Percentiles rank a stretch among this genome's conserved stretches.
These are phyloP conservation scores for Coenonympha glycerion DNA, from an alignment of 2,888 invertebrate genomes.

Conservation along the genomic window DNA sequence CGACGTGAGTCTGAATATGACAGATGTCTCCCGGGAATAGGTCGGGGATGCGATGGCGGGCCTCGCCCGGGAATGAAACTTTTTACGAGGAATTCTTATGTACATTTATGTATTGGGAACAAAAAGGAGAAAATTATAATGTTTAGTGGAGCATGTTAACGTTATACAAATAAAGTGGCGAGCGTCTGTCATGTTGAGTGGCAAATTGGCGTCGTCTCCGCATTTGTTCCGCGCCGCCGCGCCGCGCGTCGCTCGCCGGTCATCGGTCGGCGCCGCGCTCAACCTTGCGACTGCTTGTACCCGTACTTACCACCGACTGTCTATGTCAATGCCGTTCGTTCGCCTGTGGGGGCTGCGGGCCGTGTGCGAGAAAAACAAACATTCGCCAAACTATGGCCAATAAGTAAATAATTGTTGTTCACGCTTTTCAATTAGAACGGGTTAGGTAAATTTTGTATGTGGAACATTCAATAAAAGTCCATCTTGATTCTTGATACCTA, in stretches of 20 bases:
- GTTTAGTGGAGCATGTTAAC: slow-evolving; percentile 51
- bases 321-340: slow-evolving; percentile 53
- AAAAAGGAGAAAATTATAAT: slow-evolving; percentile 37
- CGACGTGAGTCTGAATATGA: slow-evolving; percentile 47
- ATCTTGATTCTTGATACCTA: no score
- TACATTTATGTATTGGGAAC: slow-evolving; percentile 37
- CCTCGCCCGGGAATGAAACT: slow-evolving; percentile 21
- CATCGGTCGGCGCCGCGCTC: slow-evolving; percentile 42
- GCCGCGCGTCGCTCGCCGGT: slow-evolving; percentile 30
- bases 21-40: slow-evolving; percentile 46
- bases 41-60: slow-evolving; percentile 32
- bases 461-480: no score
- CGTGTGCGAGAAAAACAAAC: slow-evolving; percentile 19
- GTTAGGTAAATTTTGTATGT: no score
- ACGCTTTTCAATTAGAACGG: no score
- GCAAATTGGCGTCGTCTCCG: slow-evolving; percentile 62
- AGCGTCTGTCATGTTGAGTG: slow-evolving; percentile 58
- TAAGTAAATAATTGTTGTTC: no score
- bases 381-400: not conserved
- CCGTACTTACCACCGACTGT: slow-evolving; percentile 35
- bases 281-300: slow-evolving; percentile 50
- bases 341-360: no score
- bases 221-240: slow-evolving; percentile 53
- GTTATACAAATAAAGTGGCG: slow-evolving; percentile 60
- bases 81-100: slow-evolving; percentile 9